Base-by-base conservation (phyloP, 2,113 vertebrate species). In the Boleophthalmus pectinirostris region DNA sequence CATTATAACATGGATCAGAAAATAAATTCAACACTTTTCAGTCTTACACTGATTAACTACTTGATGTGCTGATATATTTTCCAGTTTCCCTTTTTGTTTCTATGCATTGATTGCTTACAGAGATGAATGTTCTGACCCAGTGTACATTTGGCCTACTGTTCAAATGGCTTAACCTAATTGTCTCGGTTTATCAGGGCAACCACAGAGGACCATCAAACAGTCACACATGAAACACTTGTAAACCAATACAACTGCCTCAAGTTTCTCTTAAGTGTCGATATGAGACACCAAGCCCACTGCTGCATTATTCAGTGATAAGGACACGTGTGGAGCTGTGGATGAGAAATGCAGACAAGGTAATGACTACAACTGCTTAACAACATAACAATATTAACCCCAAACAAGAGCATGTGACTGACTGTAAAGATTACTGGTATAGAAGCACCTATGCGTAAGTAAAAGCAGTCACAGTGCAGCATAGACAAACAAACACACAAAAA, bases 231-330 rank as follows among this genome's bases (percentile, higher is more conserved):
- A 69, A 73, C 38, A 73, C 66, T 35, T 35, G 69, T 72, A 67
- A 61, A 73, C 53, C 15, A 49, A 81, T 47, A 73, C 72, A 82
- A 60, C 24, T 63, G 7, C 73, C 74, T 89, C 78, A 65, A 3
- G 71, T 88, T 72, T 78, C 85, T 70, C 21, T 73, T 47, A 33
- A 21, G 78, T 33, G n/a, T 56, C 61, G 85, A 78, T 54, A 89
- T 18, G 68, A 65, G 78, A 89, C 14, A 72, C 89, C n/a, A 51
- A 23, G 68, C 38, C 64, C 63, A 60, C 53, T 1, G 23, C 49
- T 93, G 5, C 91, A 93, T 92, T 85, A 90, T 93, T 93, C 18
- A 92, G 63, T 9, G 57, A 61, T 71, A 23, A 49, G 35, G 54
- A 77, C 49, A 70, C 77, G 64, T 38, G 56, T 38, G 68, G 63